Percentiles rank a stretch among this genome's conserved stretches.
These are phyloP conservation scores for Sebastolobus alascanus DNA, from an alignment of 2,797 vertebrate species.

Conservation along the genomic window DNA sequence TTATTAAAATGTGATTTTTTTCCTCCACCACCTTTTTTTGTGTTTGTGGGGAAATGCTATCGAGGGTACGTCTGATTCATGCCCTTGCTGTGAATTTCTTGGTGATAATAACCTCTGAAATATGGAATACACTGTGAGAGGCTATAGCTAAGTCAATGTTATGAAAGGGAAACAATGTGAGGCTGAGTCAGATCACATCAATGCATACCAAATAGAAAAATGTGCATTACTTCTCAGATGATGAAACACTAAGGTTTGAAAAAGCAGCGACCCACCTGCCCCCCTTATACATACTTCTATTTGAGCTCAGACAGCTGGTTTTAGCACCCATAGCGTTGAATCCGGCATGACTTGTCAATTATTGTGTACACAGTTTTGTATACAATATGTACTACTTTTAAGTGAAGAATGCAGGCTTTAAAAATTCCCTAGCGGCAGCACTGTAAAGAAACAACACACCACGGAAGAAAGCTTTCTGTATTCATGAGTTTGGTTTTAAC, in stretches of 20 bases:
- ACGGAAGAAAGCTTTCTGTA: constrained; percentile 74
- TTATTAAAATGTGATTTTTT: constrained; percentile 78
- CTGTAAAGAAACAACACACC: constrained; percentile 53
- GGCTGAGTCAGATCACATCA: constrained; percentile 49
- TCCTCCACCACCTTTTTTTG: constrained; percentile 38
- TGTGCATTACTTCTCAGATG: constrained; percentile 47
- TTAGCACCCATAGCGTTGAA: constrained; percentile 34
- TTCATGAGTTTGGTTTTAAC: constrained; percentile 81
- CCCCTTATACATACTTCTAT: constrained; percentile 20
- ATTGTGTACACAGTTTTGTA: constrained; percentile 25
- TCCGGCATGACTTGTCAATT: constrained; percentile 51
- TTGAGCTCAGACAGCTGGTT: constrained; percentile 32
- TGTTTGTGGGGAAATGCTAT: constrained; percentile 64
- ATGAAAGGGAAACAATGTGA: constrained; percentile 40
- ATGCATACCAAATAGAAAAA: constrained; percentile 70
- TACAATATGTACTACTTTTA: constrained; percentile 50
- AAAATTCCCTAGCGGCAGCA: constrained; percentile 41
- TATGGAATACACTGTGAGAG: constrained; percentile 42
- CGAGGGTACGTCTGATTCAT: constrained; percentile 62
- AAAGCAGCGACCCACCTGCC: constrained; percentile 41
- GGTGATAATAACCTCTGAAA: constrained; percentile 67
- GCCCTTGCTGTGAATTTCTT: constrained; percentile 45
- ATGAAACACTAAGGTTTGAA: constrained; percentile 53
- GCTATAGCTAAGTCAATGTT: constrained; percentile 35
- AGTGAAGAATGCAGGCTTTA: constrained; percentile 55